Conservation (phyloP, 30 jellyfish, hydroid and myxozoan species). For the Hydractinia symbiolongicarpus region DNA sequence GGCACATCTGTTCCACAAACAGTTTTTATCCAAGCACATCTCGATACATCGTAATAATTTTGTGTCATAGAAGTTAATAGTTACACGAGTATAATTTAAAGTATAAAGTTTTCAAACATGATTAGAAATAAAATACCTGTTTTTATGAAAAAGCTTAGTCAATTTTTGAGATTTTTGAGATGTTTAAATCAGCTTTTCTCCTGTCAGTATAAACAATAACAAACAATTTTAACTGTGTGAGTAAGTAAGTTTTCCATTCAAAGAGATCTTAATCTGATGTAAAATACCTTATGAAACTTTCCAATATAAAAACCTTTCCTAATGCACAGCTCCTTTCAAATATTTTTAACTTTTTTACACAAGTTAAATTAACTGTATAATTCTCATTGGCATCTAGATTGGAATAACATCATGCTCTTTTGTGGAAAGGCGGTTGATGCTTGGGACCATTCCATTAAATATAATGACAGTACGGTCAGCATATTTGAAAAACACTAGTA, state of each 20-base stretch:
- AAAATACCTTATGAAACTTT: too few species aligned
- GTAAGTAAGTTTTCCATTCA: too few species aligned
- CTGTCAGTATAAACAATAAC: too few species aligned
- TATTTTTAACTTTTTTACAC: neutral
- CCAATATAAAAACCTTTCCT: too few species aligned
- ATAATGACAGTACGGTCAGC: constrained; percentile 61
- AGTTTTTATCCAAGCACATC: too few species aligned
- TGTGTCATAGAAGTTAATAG: neutral
- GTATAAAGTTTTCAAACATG: neutral
- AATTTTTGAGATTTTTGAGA: too few species aligned
- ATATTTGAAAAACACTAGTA: constrained; percentile 60
- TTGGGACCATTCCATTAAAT: constrained; percentile 83
- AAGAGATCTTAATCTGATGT: too few species aligned
- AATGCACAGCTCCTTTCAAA: too few species aligned
- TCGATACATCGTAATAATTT: too few species aligned
- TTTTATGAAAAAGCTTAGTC: neutral
- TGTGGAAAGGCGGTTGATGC: constrained; percentile 78
- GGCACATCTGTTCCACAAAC: too few species aligned
- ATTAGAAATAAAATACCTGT: neutral
- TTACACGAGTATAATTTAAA: neutral
- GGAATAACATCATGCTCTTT: constrained; percentile 78
- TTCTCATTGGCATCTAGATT: constrained; percentile 22
- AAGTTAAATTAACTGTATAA: neutral
- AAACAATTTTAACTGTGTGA: too few species aligned
- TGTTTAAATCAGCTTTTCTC: too few species aligned